Evolutionary conservation across 2,113 vertebrate species (phyloP).

Genomic region (Fulmarus glacialis): DNA sequence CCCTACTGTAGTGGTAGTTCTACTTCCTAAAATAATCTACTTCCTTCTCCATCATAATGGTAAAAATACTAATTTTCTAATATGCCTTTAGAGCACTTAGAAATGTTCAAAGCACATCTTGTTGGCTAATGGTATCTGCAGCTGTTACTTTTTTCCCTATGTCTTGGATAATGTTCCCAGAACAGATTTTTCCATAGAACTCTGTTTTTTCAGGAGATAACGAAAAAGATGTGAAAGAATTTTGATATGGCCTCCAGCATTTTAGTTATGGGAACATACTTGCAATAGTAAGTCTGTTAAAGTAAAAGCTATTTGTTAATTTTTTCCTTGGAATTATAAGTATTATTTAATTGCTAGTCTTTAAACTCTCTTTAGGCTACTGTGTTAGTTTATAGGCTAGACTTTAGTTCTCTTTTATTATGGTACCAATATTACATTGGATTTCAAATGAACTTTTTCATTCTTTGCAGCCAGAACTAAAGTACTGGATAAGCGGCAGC

Average conservation of each 20-base stretch:
- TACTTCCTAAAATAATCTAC: neutral
- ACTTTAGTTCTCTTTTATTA: neutral
- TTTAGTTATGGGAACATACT: slow-evolving; percentile 1
- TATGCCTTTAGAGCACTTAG: neutral
- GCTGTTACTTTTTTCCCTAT: neutral
- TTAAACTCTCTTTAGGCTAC: neutral
- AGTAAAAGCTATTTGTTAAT: neutral
- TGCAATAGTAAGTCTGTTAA: neutral
- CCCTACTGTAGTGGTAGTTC: neutral
- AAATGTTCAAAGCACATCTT: neutral
- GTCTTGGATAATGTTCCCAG: neutral
- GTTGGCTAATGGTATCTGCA: neutral
- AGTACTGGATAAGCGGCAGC: neutral
- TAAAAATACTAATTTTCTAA: slow-evolving; percentile 12
- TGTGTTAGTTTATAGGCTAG: neutral
- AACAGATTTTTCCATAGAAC: slow-evolving; percentile 19
- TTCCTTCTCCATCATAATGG: neutral
- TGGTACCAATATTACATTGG: neutral
- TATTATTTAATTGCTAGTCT: neutral
- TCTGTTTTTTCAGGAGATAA: neutral
- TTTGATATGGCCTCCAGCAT: slow-evolving; percentile 1
- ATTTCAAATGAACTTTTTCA: slow-evolving; percentile 25
- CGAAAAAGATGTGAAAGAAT: neutral
- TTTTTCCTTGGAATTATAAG: neutral
- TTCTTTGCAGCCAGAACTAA: slow-evolving; percentile 58